These are phyloP conservation scores for Caloenas nicobarica DNA, from an alignment of 2,113 vertebrate genomes.

Conservation along the genomic window DNA sequence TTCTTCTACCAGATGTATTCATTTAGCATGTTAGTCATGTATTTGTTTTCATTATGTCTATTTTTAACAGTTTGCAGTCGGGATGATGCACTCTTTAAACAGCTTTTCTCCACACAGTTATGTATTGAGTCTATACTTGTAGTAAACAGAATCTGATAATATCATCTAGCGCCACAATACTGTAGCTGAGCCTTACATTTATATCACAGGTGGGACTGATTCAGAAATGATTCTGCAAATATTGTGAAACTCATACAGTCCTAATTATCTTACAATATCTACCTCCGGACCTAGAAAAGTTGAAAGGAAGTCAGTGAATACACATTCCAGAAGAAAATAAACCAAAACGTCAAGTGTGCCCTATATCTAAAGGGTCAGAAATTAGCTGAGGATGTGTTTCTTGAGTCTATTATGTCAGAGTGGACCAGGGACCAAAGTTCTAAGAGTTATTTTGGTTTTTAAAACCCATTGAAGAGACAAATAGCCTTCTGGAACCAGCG, in stretches of 20 bases:
- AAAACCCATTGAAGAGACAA: not conserved
- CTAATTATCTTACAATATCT: not conserved
- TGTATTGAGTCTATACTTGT: not conserved
- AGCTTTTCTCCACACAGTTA: not conserved
- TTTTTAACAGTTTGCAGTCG: slow-evolving; percentile 19
- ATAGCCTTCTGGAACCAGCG: not conserved
- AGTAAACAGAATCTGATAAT: not conserved
- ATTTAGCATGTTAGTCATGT: slow-evolving; percentile 39
- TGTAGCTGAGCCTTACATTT: not conserved
- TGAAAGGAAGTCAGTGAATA: slow-evolving; percentile 7
- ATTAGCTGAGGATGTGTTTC: not conserved
- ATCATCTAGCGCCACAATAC: not conserved
- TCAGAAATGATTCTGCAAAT: not conserved
- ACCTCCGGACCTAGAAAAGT: not conserved
- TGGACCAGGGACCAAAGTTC: not conserved
- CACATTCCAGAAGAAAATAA: not conserved
- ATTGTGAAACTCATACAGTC: not conserved
- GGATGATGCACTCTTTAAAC: not conserved
- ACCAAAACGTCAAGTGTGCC: not conserved
- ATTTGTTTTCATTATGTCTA: slow-evolving; percentile 3
- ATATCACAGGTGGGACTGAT: not conserved
- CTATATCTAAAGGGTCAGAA: not conserved
- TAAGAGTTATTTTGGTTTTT: slow-evolving; percentile 20
- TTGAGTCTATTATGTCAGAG: not conserved
- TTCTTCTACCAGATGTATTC: slow-evolving; percentile 59